Evolutionary conservation across 1,140 invertebrate species (phyloP).

Genomic region (Ceratina japonica): DNA sequence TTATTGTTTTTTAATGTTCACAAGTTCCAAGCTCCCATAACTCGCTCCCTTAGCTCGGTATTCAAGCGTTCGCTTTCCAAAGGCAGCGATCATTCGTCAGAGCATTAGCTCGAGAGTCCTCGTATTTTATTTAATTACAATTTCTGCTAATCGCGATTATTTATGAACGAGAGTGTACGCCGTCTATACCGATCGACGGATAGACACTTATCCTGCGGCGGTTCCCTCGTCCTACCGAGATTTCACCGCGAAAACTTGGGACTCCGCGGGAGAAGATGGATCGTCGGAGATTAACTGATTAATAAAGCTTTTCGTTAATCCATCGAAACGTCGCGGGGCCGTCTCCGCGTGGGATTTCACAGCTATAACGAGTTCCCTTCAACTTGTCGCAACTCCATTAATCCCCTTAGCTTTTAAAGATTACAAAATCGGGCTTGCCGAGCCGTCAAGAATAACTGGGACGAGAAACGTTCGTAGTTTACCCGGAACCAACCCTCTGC

Average conservation of each 20-base stretch:
- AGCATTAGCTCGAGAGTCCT: too few relatives aligned
- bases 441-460: too few relatives aligned
- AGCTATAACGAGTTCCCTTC: not conserved
- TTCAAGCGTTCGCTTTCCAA: too few relatives aligned
- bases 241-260: not conserved
- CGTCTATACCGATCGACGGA: not conserved
- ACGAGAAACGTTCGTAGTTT: too few relatives aligned
- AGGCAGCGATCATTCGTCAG: too few relatives aligned
- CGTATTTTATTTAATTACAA: too few relatives aligned
- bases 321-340: conserved; percentile 5
- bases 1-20: too few relatives aligned
- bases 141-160: too few relatives aligned
- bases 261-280: not conserved
- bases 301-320: conserved; percentile 27
- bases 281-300: conserved; percentile 13
- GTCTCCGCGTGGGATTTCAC: not conserved
- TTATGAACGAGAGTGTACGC: too few relatives aligned
- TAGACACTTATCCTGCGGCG: not conserved
- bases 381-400: conserved; percentile 5
- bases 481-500: too few relatives aligned
- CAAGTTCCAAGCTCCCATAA: too few relatives aligned
- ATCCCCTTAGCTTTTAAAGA: not conserved
- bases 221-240: conserved; percentile 1
- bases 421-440: not conserved
- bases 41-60: too few relatives aligned